Percentiles rank a stretch among this genome's conserved stretches.
Conservation (phyloP, 2,797 vertebrate species). For the Taeniopygia guttata region DNA sequence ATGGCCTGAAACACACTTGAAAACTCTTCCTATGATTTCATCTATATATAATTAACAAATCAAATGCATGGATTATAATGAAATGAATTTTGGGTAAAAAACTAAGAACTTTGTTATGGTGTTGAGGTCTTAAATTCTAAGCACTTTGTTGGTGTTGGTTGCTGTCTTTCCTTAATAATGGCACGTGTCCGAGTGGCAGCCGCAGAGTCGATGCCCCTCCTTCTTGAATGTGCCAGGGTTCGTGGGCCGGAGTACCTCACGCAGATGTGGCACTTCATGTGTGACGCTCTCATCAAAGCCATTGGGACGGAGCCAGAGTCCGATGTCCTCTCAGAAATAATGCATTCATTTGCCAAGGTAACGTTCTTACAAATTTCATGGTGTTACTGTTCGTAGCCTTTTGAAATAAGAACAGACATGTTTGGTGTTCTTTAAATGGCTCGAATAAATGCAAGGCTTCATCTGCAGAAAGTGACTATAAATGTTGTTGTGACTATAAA, state of each 20-base stretch:
- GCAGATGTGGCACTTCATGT: constrained; percentile 99
- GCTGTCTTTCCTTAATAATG: constrained; percentile 74
- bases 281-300: constrained; percentile 95
- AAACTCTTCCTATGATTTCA: not conserved
- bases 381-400: not conserved
- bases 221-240: constrained; percentile 93
- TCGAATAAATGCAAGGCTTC: not conserved
- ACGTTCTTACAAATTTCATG: not conserved
- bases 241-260: constrained; percentile 95
- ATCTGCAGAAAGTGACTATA: not conserved
- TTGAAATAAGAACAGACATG: fast-evolving
- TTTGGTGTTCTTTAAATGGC: not conserved
- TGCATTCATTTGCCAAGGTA: constrained; percentile 99
- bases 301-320: constrained; percentile 97
- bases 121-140: not conserved
- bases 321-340: constrained; percentile 96
- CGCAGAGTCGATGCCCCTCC: constrained; percentile 95
- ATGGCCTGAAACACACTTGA: not conserved
- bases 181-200: constrained; percentile 94
- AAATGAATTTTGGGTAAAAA: not conserved
- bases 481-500: not conserved
- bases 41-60: not conserved
- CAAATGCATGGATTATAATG: not conserved
- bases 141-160: not conserved
- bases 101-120: not conserved